Evolutionary conservation across 2,113 vertebrate species (phyloP).

Genomic region (Corythornis cristatus): DNA sequence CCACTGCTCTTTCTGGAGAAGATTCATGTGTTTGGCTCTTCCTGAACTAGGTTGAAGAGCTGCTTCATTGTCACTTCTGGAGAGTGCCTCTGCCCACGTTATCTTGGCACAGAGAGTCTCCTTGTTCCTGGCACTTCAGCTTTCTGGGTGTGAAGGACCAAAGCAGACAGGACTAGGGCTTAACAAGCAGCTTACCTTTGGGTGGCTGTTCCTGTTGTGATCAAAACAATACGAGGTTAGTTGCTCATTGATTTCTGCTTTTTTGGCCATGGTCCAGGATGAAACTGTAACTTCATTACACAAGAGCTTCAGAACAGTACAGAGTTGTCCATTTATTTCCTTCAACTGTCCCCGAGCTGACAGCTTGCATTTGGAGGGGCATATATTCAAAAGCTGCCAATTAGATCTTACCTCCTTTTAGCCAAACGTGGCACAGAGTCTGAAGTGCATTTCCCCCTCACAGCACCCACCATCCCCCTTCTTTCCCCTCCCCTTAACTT

Average conservation of each 20-base stretch:
- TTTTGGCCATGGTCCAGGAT: slow-evolving; percentile 34
- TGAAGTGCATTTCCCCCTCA: neutral
- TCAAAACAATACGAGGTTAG: slow-evolving; percentile 9
- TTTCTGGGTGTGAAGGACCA: neutral
- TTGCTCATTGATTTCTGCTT: slow-evolving; percentile 48
- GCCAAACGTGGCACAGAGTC: neutral
- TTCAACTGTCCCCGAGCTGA: slow-evolving; percentile 13
- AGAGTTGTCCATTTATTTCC: slow-evolving; percentile 41
- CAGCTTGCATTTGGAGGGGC: slow-evolving; percentile 33
- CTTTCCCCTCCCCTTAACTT: neutral
- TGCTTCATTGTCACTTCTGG: neutral
- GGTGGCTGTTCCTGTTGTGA: neutral
- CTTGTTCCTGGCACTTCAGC: neutral
- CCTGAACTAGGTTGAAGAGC: neutral
- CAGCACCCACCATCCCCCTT: fast-evolving
- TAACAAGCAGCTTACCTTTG: slow-evolving; percentile 7
- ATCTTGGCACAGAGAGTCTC: neutral
- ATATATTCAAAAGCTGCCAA: slow-evolving; percentile 25
- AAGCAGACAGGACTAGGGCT: neutral
- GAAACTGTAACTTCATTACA: slow-evolving; percentile 29
- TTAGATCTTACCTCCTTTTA: neutral
- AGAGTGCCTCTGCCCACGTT: neutral
- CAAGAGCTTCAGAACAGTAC: slow-evolving; percentile 23
- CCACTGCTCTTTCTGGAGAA: neutral
- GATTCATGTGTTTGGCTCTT: neutral